Conservation (phyloP, 1,140 invertebrate species). For the Bombus breviceps region DNA sequence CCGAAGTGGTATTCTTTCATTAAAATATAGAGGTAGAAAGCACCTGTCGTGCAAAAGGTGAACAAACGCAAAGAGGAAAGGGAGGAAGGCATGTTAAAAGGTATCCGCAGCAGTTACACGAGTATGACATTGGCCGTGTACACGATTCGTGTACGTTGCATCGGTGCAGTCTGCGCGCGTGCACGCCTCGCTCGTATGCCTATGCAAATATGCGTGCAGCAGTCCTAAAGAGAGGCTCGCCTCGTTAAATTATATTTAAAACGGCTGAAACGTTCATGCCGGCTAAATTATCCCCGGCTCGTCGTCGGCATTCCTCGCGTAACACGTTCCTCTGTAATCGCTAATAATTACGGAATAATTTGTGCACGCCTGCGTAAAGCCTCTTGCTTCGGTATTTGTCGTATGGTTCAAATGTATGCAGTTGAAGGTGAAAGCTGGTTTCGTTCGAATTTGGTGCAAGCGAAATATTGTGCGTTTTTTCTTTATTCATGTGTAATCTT, state of each 20-base stretch:
- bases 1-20: neutral
- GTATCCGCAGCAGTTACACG: slow-evolving; percentile 12
- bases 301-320: neutral
- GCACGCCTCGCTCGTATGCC: neutral
- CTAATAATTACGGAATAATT: slow-evolving; percentile 42
- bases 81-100: neutral
- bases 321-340: slow-evolving; percentile 23
- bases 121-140: neutral
- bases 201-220: slow-evolving; percentile 35
- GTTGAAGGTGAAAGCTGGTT: neutral
- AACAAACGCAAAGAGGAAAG: neutral
- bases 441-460: neutral
- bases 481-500: too few species aligned
- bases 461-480: too few species aligned
- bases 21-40: neutral
- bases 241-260: slow-evolving; percentile 52
- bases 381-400: neutral
- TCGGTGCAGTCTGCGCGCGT: neutral
- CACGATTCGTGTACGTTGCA: neutral
- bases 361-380: neutral
- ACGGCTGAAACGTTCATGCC: neutral
- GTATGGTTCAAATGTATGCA: neutral
- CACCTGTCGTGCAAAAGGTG: neutral
- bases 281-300: slow-evolving; percentile 36
- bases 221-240: slow-evolving; percentile 28